Evolutionary conservation across 2,888 invertebrate species (phyloP), one percentile per base, ranked within the genome.

Genomic region (Choristoneura rosaceana): DNA sequence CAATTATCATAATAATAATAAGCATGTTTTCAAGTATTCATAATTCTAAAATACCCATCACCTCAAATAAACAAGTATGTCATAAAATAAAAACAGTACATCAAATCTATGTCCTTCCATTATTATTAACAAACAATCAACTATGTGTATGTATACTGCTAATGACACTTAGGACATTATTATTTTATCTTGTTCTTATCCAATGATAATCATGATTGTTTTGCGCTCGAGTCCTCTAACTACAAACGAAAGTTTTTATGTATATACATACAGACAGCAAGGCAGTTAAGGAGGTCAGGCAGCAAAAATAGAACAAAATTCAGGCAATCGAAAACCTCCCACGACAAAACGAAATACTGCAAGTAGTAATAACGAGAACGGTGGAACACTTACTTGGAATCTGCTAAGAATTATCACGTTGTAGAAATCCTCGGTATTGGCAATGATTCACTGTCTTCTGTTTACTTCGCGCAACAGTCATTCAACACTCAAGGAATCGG

Each of bases 381-480:
- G 25, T 62, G 15, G 1, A 12, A 52, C 33, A 69, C 73, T 73
- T 69, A 73, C 73, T 59, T 60, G 63, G 58, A 69, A 60, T 64
- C 50, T 50, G 43, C 38, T 67, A 43, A 15, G 34, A 67, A 61
- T n/a, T 55, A 58, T 60, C 66, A 64, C 50, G 41, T 43, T 38
- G 25, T 17, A 64, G 58, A 43, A 73, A 69, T 63, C 67, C 71
- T 67, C 15, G 25, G 58, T 63, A 71, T 63, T 68, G 67, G 43
- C 34, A 64, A 69, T 73, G 73, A 73, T 73, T 73, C 73, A 73
- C 68, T 38, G 55, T 14, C 73, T 69, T 73, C 52, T 69, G 73
- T 73, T 69, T 73, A 73, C 73, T 73, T 38, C 59, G 68, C 59
- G 59, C 58, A 69, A 55, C 14, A 69, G 68, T 69, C 71, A 73